Evolutionary conservation across 2,797 vertebrate genomes (phyloP).

Genomic region (Coilia nasus): DNA sequence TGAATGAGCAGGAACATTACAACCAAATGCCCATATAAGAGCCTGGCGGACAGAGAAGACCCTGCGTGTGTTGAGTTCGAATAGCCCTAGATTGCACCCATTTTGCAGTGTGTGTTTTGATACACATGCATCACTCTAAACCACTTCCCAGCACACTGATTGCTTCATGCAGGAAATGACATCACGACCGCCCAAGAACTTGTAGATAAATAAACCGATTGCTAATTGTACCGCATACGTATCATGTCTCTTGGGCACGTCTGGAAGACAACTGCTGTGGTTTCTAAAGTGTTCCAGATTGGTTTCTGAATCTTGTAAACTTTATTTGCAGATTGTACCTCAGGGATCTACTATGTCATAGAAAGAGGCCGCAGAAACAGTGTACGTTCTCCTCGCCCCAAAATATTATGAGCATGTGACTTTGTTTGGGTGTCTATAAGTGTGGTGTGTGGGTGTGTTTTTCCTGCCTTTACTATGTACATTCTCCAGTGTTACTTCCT

Average conservation of each 20-base stretch:
- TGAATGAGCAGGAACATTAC: not conserved
- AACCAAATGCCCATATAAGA: conserved; percentile 9
- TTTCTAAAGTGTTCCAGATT: conserved; percentile 41
- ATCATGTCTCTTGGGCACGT: conserved; percentile 35
- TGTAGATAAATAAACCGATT: conserved; percentile 20
- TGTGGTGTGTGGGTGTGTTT: conserved; percentile 12
- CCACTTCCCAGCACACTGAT: conserved; percentile 70
- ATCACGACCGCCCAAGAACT: conserved; percentile 53
- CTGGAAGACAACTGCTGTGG: conserved; percentile 31
- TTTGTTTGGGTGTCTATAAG: conserved; percentile 62
- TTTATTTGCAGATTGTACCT: not conserved
- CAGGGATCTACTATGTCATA: not conserved
- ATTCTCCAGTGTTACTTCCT: conserved; percentile 26
- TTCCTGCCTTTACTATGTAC: conserved; percentile 25
- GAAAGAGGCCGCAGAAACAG: not conserved
- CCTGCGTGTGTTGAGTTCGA: not conserved
- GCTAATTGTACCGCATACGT: not conserved
- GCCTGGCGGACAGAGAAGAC: not conserved
- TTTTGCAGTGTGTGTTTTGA: conserved; percentile 58
- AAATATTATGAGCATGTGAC: conserved; percentile 55
- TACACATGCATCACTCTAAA: conserved; percentile 61
- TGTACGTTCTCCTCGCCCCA: conserved; percentile 20
- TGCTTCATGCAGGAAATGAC: conserved; percentile 38
- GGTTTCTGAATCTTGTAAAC: not conserved
- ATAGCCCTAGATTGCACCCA: not conserved